Evolutionary conservation across 2,797 vertebrate genomes (phyloP), one percentile per base, ranked within the genome.

Genomic region (Cheirogaleus major): DNA sequence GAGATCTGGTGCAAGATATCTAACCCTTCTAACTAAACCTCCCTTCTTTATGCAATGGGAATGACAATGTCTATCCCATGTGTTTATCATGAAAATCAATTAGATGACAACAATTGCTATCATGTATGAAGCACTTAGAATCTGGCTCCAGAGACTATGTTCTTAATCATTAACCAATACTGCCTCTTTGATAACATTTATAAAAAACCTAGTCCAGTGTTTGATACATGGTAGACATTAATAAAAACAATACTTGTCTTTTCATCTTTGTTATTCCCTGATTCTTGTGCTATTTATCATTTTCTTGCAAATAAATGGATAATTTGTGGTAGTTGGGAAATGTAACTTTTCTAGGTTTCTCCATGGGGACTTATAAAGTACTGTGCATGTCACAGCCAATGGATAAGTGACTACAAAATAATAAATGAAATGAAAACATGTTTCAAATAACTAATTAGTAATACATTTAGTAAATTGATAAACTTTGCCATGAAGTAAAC

Each of bases 401-500:
- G 1, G 17, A 59, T 73, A 88, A 70, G 23, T n/a, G 11, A 45
- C 18, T 63, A 57, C 13, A 75, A 20, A 41, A 82, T 80, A 95
- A 35, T 81, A 89, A 95, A 61, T 73, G 27, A 67, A 72, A 72
- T 32, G n/a, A 84, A 95, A 92, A 50, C 25, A 80, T 38, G 17
- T 50, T 95, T 97, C 72, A 81, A 95, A 90, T 22, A 95, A 92
- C 32, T 38, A 89, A 79, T 80, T 72, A 87, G 30, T 17, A 41
- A 45, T 69, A 78, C 6, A 45, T 61, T 87, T 75, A 69, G 8
- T 41, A 94, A 69, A 55, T 5, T 83, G 14, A 65, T 10, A 55
- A 35, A 12, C 4, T 95, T 69, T 88, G 20, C 38, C 78, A 90
- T 41, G n/a, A 52, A 73, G 11, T 79, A 84, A 91, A 61, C 23